Base-by-base conservation (phyloP, 2,888 invertebrate species). In the Pomacea canaliculata region DNA sequence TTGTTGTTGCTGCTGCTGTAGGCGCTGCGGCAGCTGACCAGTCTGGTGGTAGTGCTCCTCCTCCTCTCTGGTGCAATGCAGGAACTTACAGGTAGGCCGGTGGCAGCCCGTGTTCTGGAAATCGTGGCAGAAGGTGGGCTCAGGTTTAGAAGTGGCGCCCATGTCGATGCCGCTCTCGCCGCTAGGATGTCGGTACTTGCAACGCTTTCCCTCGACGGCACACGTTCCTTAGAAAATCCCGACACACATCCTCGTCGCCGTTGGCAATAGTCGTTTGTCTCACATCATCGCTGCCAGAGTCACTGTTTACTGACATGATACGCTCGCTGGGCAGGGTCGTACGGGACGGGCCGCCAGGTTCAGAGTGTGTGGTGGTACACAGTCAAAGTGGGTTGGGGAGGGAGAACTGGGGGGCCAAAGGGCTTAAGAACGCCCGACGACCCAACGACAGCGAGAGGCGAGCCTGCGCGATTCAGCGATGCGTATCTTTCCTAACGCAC, bases 31-130 rank as follows among this genome's bases (percentile, higher is more conserved):
- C 86, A 96, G 92, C 87, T 94, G 94, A 0, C 95, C 95, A 18
- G 94, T 94, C 71, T 92, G 92, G 83, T 94, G 93, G 86, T 94
- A 94, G 79, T 94, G 94, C 80, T 93, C 93, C 88, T 95, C 95
- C 84, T 94, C 94, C 85, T 94, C 94, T 27, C 94, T 92, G 0
- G 94, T 93, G 86, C 95, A 95, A 90, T 96, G 96, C 67, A 95
- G 92, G 89, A 95, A 95, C 86, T 94, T 94, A 86, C 95, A 95
- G 78, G 94, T 94, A 7, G 93, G 92, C 84, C 96, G 93, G n/a
- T 93, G 92, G 87, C 95, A 96, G 79, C 94, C 93, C 67, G 93
- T 93, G 89, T 96, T 96, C 91, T 95, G 95, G 84, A 89, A 93
- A 85, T 93, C 93, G 85, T 93, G 93, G 86, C 93, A 93, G 86